Evolutionary conservation across 2,113 vertebrate species (phyloP), one percentile per base, ranked within the genome.

Genomic region (Clinocottus analis): DNA sequence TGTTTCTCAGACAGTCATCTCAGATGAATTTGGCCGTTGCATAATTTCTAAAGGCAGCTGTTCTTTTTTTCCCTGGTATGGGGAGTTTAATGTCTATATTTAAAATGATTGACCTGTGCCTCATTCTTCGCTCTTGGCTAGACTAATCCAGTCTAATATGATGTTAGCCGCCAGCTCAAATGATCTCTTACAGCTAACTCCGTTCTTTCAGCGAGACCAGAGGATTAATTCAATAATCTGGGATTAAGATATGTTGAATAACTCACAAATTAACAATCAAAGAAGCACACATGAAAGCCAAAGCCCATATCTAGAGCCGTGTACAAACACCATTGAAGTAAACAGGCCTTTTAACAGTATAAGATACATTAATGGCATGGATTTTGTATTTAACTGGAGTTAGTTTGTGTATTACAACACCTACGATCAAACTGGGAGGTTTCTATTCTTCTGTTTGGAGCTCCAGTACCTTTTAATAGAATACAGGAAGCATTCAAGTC

Each of bases 401-500:
- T 21, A 25, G 51, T 49, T 25, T 60, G 43, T 60, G 60, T 51
- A 31, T 68, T 45, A 17, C 53, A 70, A 66, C 79, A 82, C 23
- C 16, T 33, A 31, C 45, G 47, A 76, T 53, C 66, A 53, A 60
- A 64, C 3, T 14, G 45, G 31, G 39, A 70, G 60, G 53, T 53
- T 61, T 56, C 45, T 41, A 29, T 39, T 56, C 61, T 47, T 70
- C 4, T 33, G 64, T 49, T 77, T 64, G 45, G 56, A 84, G 53
- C 78, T 71, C 56, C 61, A 70, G 51, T 63, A 41, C 27, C 61
- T 75, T 82, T 72, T 84, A 77, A 86, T 81, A 86, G 73, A 80
- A 86, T 45, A 76, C 66, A 60, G 23, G 29, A 75, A 80, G 74
- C 81, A 78, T 85, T 83, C 68, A 67, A 69, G 70, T 82, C 80